These are phyloP conservation scores for Archaeoteleia sp. DNA, from an alignment of 2,888 invertebrate genomes.

Conservation along the genomic window DNA sequence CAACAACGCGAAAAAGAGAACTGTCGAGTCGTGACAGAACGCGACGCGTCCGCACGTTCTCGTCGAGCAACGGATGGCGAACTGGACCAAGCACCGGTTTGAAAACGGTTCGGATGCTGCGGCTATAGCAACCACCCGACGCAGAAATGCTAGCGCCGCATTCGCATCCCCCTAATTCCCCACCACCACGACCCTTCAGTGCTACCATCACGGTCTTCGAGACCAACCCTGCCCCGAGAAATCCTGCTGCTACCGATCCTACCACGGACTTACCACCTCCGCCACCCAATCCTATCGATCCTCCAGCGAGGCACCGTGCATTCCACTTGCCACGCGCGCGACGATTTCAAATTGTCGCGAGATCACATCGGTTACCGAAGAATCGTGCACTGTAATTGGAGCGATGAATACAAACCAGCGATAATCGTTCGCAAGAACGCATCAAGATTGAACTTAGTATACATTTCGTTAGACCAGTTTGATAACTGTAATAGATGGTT, in stretches of 20 bases:
- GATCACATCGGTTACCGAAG: neutral
- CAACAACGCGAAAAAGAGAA: too few species aligned
- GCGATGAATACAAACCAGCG: neutral
- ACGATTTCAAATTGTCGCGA: conserved; percentile 28
- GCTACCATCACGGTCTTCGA: conserved; percentile 38
- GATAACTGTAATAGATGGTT: too few species aligned
- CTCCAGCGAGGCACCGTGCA: conserved; percentile 59
- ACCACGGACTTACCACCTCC: conserved; percentile 27
- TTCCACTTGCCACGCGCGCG: conserved; percentile 58
- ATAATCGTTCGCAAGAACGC: too few species aligned
- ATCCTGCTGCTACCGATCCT: conserved; percentile 34
- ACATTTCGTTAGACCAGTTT: too few species aligned
- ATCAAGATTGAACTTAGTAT: too few species aligned
- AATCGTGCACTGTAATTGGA: neutral
- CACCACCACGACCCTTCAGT: conserved; percentile 26
- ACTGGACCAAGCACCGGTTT: conserved; percentile 59
- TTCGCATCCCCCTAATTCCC: conserved; percentile 27
- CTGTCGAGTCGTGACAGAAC: too few species aligned
- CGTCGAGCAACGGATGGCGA: conserved; percentile 54
- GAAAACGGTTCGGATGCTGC: conserved; percentile 54
- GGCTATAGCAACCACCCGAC: conserved; percentile 59
- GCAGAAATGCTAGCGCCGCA: conserved; percentile 55
- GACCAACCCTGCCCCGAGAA: conserved; percentile 19
- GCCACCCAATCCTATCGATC: conserved; percentile 63
- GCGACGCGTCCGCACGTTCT: conserved; percentile 25